Evolutionary conservation across 2,113 vertebrate genomes (phyloP).

Genomic region (Dipodomys ordii): DNA sequence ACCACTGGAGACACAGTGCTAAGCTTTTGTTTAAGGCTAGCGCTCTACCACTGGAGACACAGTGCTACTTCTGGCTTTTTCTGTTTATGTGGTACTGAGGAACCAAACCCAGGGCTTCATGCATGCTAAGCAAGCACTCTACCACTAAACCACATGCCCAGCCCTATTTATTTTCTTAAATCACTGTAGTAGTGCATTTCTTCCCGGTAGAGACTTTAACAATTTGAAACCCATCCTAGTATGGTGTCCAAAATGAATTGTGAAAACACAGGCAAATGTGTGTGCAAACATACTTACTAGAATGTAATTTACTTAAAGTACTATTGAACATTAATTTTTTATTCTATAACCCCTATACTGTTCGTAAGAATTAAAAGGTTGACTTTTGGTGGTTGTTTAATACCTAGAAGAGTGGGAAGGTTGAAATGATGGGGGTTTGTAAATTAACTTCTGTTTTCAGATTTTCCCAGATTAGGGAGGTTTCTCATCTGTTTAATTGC

Average conservation of each 20-base stretch:
- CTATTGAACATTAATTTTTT: constrained; percentile 31
- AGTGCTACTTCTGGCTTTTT: no score
- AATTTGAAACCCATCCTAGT: constrained; percentile 22
- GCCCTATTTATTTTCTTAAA: neutral
- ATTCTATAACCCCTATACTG: neutral
- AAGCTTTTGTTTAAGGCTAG: no score
- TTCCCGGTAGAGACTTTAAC: constrained; percentile 35
- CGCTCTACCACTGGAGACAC: no score
- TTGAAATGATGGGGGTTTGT: constrained; percentile 49
- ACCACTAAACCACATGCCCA: no score
- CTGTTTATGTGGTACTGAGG: no score
- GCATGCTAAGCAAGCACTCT: no score
- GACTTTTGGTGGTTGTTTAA: neutral
- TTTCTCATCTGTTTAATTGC: constrained; percentile 53
- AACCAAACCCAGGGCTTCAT: no score
- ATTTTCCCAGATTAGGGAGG: constrained; percentile 14
- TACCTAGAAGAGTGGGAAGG: constrained; percentile 16
- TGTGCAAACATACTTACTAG: constrained; percentile 22
- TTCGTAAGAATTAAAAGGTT: neutral
- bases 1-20: no score
- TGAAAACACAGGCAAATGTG: neutral
- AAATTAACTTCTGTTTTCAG: constrained; percentile 49
- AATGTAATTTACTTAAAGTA: constrained; percentile 46
- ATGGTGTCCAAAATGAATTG: constrained; percentile 53
- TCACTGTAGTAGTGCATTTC: neutral